Percentiles rank a stretch among this genome's conserved stretches.
These are phyloP conservation scores for Drosophila persimilis DNA, from an alignment of 1,140 invertebrate species.

Conservation along the genomic window DNA sequence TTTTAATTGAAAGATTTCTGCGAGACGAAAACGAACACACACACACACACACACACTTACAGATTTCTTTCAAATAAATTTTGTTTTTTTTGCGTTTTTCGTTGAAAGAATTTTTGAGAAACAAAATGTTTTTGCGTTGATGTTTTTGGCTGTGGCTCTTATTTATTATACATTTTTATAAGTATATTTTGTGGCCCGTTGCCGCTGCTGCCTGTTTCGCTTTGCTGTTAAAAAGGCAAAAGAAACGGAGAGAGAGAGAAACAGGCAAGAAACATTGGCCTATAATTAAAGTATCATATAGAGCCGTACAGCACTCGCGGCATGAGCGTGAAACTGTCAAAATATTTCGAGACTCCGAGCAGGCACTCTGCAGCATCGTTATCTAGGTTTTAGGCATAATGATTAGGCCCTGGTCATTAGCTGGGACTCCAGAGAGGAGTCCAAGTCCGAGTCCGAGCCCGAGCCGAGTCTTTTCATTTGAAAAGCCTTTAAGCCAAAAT, in stretches of 20 bases:
- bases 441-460: conserved; percentile 25
- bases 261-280: conserved; percentile 38
- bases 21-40: conserved; percentile 2
- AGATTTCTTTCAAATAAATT: conserved; percentile 49
- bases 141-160: conserved; percentile 36
- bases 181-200: conserved; percentile 12
- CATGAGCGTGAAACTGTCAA: conserved; percentile 79
- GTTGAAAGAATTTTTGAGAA: conserved; percentile 59
- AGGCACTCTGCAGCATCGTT: conserved; percentile 41
- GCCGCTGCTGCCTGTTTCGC: background rate
- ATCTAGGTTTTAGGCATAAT: conserved; percentile 76
- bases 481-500: conserved; percentile 80
- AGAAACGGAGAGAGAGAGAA: conserved; percentile 19
- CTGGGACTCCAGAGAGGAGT: conserved; percentile 18
- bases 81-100: conserved; percentile 15
- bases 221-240: conserved; percentile 61
- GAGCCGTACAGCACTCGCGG: conserved; percentile 79
- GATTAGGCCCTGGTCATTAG: conserved; percentile 77
- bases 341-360: conserved; percentile 53
- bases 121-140: conserved; percentile 29
- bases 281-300: conserved; percentile 82
- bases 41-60: conserved; percentile 19
- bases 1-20: conserved; percentile 79
- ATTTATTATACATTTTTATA: conserved; percentile 65
- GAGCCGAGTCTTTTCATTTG: conserved; percentile 55